Evolutionary conservation across 1,140 invertebrate genomes (phyloP).

Genomic region (Zaprionus nigranus): DNA sequence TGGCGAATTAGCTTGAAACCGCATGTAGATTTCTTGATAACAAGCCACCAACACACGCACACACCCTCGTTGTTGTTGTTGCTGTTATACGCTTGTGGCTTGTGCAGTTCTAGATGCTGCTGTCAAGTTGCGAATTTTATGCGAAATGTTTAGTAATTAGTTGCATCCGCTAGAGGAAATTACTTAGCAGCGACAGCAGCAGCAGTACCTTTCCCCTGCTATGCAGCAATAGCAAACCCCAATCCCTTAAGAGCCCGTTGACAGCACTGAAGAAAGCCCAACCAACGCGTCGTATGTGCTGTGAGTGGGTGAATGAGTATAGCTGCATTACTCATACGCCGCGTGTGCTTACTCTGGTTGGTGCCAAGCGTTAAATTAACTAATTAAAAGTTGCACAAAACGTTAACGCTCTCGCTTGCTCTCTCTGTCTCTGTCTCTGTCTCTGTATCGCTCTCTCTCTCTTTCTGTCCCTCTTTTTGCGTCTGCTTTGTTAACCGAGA

Average conservation of each 20-base stretch:
- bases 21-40: slow-evolving; percentile 81
- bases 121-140: slow-evolving; percentile 82
- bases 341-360: slow-evolving; percentile 55
- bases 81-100: slow-evolving; percentile 41
- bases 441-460: not conserved
- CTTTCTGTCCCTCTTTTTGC: not conserved
- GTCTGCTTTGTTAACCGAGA: slow-evolving; percentile 27
- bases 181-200: slow-evolving; percentile 55
- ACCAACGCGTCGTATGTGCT: slow-evolving; percentile 16
- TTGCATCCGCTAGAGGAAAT: slow-evolving; percentile 81
- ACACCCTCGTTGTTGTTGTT: slow-evolving; percentile 5
- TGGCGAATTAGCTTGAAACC: slow-evolving; percentile 73
- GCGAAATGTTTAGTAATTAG: slow-evolving; percentile 83
- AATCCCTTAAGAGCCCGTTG: slow-evolving; percentile 53
- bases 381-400: slow-evolving; percentile 78
- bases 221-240: slow-evolving; percentile 11
- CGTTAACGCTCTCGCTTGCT: slow-evolving; percentile 21
- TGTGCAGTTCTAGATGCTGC: slow-evolving; percentile 70
- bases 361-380: slow-evolving; percentile 78
- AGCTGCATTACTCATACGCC: slow-evolving; percentile 72
- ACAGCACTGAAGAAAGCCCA: slow-evolving; percentile 65
- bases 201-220: not conserved
- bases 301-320: slow-evolving; percentile 16
- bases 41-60: slow-evolving; percentile 49
- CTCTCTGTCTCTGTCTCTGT: not conserved